phyloP scores from a whole-genome alignment of 2,113 vertebrate species.

The Centrocercus urophasianus region DNA sequence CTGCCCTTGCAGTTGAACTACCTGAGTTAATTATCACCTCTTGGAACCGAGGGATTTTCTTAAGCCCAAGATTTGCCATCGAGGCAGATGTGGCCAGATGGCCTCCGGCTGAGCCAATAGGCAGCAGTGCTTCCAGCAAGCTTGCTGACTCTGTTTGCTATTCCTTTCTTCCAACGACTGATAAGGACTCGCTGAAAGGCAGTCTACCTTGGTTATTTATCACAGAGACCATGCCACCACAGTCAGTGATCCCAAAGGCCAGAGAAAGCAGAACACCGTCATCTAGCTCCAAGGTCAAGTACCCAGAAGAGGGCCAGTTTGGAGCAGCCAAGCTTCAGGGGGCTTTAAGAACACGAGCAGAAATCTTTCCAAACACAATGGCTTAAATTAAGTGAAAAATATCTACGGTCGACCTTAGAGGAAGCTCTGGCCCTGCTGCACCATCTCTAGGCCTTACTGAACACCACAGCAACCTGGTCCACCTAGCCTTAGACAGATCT shows the following conservation, averaged over 20 bases:
- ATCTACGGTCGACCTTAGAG: not conserved
- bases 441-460: not conserved
- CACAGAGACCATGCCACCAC: not conserved
- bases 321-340: not conserved
- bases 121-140: conserved; percentile 9
- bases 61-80: not conserved
- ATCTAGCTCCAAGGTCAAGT: conserved; percentile 46
- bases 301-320: not conserved
- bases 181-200: conserved; percentile 29
- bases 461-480: not conserved
- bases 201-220: not conserved
- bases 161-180: not conserved
- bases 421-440: not conserved
- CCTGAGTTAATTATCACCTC: not conserved
- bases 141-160: conserved; percentile 40
- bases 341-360: not conserved
- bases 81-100: not conserved
- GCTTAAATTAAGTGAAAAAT: not conserved
- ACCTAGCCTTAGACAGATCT: not conserved
- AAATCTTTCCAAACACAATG: not conserved
- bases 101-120: not conserved
- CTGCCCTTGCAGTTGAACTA: not conserved
- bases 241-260: conserved; percentile 42
- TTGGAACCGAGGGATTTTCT: not conserved
- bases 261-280: conserved; percentile 18